phyloP scores from a whole-genome alignment of 2,888 invertebrate genomes.

The Sussaba pulchella region DNA sequence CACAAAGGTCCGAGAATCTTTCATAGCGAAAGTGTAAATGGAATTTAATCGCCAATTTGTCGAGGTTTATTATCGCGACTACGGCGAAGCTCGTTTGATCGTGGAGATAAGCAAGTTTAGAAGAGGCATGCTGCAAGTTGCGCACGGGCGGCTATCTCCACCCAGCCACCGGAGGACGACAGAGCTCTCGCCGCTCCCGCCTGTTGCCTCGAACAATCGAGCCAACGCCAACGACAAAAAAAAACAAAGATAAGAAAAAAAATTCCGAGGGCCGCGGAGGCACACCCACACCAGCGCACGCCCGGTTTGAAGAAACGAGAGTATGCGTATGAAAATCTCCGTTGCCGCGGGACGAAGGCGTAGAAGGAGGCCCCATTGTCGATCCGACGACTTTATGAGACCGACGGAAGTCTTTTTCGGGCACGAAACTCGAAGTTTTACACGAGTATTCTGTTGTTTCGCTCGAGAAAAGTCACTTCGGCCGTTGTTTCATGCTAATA shows the following conservation, averaged over 20 bases:
- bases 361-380: slow-evolving; percentile 68
- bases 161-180: slow-evolving; percentile 52
- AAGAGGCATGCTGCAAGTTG: slow-evolving; percentile 58
- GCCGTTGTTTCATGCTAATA: not conserved
- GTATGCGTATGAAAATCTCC: slow-evolving; percentile 46
- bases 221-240: slow-evolving; percentile 31
- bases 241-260: no score
- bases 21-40: slow-evolving; percentile 58
- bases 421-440: slow-evolving; percentile 44
- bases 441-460: slow-evolving; percentile 30
- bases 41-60: slow-evolving; percentile 72
- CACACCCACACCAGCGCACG: slow-evolving; percentile 56
- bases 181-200: slow-evolving; percentile 9
- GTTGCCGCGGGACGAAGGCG: slow-evolving; percentile 31
- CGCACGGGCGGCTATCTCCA: slow-evolving; percentile 32
- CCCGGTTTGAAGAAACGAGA: slow-evolving; percentile 44
- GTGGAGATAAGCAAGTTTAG: slow-evolving; percentile 69
- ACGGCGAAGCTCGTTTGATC: slow-evolving; percentile 65
- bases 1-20: slow-evolving; percentile 39
- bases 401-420: slow-evolving; percentile 48
- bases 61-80: slow-evolving; percentile 69
- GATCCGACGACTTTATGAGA: slow-evolving; percentile 76
- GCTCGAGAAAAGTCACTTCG: not conserved
- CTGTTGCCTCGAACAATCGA: slow-evolving; percentile 57
- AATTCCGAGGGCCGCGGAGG: slow-evolving; percentile 47